phyloP scores from a whole-genome alignment of 2,888 invertebrate genomes.

The Spialia ferax region DNA sequence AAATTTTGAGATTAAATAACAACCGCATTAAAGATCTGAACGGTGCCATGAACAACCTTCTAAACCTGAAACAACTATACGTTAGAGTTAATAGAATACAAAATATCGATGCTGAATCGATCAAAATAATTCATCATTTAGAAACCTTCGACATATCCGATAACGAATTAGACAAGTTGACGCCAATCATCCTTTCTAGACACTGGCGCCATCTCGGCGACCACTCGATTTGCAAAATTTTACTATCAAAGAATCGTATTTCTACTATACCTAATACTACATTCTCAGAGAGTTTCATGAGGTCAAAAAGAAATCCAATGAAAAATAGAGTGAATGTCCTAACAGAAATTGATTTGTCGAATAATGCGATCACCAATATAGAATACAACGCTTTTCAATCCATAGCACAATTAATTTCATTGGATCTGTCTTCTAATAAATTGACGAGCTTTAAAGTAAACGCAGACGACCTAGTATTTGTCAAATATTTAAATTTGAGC shows the following conservation, averaged over 20 bases:
- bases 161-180: conserved; percentile 64
- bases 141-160: conserved; percentile 74
- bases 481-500: conserved; percentile 72
- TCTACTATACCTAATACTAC: conserved; percentile 64
- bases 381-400: conserved; percentile 72
- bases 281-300: conserved; percentile 52
- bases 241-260: conserved; percentile 68
- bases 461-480: conserved; percentile 58
- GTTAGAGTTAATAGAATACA: conserved; percentile 67
- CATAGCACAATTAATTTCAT: conserved; percentile 58
- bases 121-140: conserved; percentile 70
- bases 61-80: conserved; percentile 67
- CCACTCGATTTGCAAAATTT: conserved; percentile 67
- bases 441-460: conserved; percentile 64
- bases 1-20: conserved; percentile 63
- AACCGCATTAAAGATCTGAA: conserved; percentile 72
- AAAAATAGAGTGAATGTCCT: conserved; percentile 54
- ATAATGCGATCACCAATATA: conserved; percentile 65
- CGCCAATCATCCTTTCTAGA: conserved; percentile 65
- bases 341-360: conserved; percentile 72
- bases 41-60: conserved; percentile 71
- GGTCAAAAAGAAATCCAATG: conserved; percentile 53
- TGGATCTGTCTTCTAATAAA: conserved; percentile 71
- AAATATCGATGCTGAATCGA: conserved; percentile 64
- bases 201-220: conserved; percentile 71